These are phyloP conservation scores for Amyelois transitella DNA, from an alignment of 1,140 invertebrate species.

Conservation along the genomic window DNA sequence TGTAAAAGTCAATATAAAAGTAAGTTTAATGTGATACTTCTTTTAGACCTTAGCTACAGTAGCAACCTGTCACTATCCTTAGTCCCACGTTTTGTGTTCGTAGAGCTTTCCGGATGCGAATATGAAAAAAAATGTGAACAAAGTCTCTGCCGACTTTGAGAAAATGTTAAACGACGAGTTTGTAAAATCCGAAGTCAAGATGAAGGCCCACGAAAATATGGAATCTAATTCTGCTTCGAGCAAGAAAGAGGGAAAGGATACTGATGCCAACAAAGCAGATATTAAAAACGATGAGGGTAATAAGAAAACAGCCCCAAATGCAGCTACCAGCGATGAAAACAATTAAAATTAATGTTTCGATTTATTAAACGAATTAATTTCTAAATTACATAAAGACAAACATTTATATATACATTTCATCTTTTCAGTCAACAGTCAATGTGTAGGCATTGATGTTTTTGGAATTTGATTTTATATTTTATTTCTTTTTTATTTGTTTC, in stretches of 20 bases:
- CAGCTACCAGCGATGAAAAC: slow-evolving; percentile 31
- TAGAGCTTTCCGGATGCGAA: slow-evolving; percentile 59
- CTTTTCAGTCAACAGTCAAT: not conserved
- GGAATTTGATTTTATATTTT: slow-evolving; percentile 5
- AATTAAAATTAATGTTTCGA: slow-evolving; percentile 14
- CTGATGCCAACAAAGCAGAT: slow-evolving; percentile 20
- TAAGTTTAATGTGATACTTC: too few relatives aligned
- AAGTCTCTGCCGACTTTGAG: slow-evolving; percentile 63
- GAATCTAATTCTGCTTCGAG: slow-evolving; percentile 20
- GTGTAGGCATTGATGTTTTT: slow-evolving; percentile 1
- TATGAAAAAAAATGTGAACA: slow-evolving; percentile 63
- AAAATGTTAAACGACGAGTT: slow-evolving; percentile 61
- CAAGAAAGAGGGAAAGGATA: slow-evolving; percentile 46
- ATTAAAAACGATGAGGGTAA: slow-evolving; percentile 29
- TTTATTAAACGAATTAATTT: not conserved
- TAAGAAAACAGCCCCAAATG: slow-evolving; percentile 33
- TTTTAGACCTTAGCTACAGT: too few relatives aligned
- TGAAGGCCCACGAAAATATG: slow-evolving; percentile 30
- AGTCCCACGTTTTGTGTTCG: too few relatives aligned
- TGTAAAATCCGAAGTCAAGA: slow-evolving; percentile 48
- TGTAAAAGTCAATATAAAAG: too few relatives aligned
- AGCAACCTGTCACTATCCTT: too few relatives aligned
- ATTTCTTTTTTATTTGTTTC: slow-evolving; percentile 7
- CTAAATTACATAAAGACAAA: not conserved
- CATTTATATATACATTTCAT: not conserved